Conservation (phyloP, 2,797 vertebrate species). For the Crocidura indochinensis region DNA sequence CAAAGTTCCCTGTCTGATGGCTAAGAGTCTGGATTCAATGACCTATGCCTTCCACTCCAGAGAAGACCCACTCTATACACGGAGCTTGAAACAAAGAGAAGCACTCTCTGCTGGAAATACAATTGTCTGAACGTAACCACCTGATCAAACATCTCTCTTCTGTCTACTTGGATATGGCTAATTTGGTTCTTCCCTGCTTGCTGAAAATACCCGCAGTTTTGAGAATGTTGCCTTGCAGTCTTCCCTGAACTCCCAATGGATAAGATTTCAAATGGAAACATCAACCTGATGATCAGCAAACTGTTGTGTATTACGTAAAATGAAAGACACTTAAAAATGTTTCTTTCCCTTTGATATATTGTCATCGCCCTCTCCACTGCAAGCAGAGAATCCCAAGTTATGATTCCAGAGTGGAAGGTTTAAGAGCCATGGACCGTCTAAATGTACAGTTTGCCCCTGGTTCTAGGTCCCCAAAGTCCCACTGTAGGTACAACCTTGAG, state of each 20-base stretch:
- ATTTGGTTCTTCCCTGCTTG: slow-evolving; percentile 20
- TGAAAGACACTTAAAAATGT: neutral
- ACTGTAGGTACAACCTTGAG: neutral
- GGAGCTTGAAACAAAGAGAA: slow-evolving; percentile 44
- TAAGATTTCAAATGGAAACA: slow-evolving; percentile 53
- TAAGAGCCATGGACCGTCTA: neutral
- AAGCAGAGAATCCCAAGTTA: slow-evolving; percentile 3
- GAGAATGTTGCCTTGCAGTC: slow-evolving; percentile 17
- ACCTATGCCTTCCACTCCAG: slow-evolving; percentile 47
- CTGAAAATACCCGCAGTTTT: slow-evolving; percentile 48
- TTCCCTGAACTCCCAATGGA: slow-evolving; percentile 23
- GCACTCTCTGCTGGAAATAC: slow-evolving; percentile 66
- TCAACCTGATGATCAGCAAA: slow-evolving; percentile 47
- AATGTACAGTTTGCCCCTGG: slow-evolving; percentile 5
- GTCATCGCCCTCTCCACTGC: neutral
- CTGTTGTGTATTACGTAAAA: slow-evolving; percentile 7
- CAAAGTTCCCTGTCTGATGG: neutral
- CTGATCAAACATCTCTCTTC: slow-evolving; percentile 20
- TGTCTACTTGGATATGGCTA: neutral
- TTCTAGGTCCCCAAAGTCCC: neutral
- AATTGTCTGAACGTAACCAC: neutral
- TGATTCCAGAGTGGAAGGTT: neutral
- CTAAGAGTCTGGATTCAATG: slow-evolving; percentile 56
- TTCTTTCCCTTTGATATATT: slow-evolving; percentile 45
- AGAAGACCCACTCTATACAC: slow-evolving; percentile 16